Evolutionary conservation across 2,797 vertebrate species (phyloP), one percentile per base, ranked within the genome.

Genomic region (Spatula clypeata): DNA sequence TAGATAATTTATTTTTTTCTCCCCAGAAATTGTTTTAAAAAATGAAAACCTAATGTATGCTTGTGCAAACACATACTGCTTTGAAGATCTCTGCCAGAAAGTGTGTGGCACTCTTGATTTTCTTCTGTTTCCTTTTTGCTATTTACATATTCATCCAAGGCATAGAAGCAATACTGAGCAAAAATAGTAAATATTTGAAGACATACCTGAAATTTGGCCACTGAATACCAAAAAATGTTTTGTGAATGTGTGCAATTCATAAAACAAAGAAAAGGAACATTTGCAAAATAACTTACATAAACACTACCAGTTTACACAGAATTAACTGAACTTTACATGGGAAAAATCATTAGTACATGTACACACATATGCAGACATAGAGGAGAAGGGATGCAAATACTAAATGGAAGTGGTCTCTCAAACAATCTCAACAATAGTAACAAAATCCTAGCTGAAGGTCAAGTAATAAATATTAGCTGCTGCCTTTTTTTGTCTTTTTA

Each of bases 401-500:
- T 67, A 31, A 79, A 61, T 47, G 67, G 88, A 86, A n/a, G 40
- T 67, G 31, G 19, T 55, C 42, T 91, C 40, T 86, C 42, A 69
- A 81, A 38, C 26, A 60, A 44, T 47, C 17, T 21, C 40, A 55
- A 26, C 49, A 79, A 19, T 12, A 42, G 36, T 21, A 34, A 27
- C 11, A 80, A 92, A 95, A 83, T 49, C 18, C 19, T 44, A 49
- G 26, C 32, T 86, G 80, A 87, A 94, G 53, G 53, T 88, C 36
- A 86, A 34, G 49, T 72, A 40, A 61, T 86, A 71, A 13, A 5
- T 74, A 47, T 84, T 64, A 42, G 18, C 10, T 82, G 60, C 14
- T 88, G 18, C 64, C 89, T 60, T 79, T 62, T 73, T 23, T 23
- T 47, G 11, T 47, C 42, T 47, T 47, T 45, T 47, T 45, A 21